Percentiles rank a stretch among this genome's conserved stretches.
phyloP scores from a whole-genome alignment of 2,797 vertebrate genomes.

The Austrolebias charrua region DNA sequence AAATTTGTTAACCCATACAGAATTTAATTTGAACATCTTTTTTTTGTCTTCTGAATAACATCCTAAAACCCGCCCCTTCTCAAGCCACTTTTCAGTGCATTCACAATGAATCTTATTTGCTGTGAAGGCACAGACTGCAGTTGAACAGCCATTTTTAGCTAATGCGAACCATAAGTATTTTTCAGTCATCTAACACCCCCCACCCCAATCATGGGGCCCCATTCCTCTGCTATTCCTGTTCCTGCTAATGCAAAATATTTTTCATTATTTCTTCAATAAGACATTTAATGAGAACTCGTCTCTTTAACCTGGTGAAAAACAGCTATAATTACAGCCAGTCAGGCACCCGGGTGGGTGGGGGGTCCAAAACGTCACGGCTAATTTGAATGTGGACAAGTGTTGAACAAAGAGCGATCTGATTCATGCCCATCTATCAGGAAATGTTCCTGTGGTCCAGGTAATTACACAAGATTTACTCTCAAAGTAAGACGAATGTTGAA shows the following conservation, averaged over 20 bases:
- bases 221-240: constrained; percentile 32
- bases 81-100: constrained; percentile 10
- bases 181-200: constrained; percentile 25
- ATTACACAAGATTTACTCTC: constrained; percentile 32
- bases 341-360: constrained; percentile 26
- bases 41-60: constrained; percentile 20
- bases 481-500: constrained; percentile 9
- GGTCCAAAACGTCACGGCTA: constrained; percentile 30
- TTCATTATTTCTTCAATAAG: constrained; percentile 63
- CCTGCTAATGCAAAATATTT: constrained; percentile 50
- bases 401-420: constrained; percentile 47
- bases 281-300: constrained; percentile 62
- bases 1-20: constrained; percentile 2
- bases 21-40: constrained; percentile 28
- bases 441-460: constrained; percentile 26
- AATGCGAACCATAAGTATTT: constrained; percentile 29
- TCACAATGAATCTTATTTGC: constrained; percentile 39
- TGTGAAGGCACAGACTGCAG: constrained; percentile 26
- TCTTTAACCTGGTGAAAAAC: constrained; percentile 31
- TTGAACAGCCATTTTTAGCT: constrained; percentile 19
- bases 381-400: constrained; percentile 56
- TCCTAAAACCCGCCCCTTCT: constrained; percentile 13
- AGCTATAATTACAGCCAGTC: constrained; percentile 52
- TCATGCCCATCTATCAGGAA: constrained; percentile 37
- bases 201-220: constrained; percentile 31